Evolutionary conservation across 1,140 invertebrate species (phyloP), one percentile per base, ranked within the genome.

Genomic region (Leucophenga varia): DNA sequence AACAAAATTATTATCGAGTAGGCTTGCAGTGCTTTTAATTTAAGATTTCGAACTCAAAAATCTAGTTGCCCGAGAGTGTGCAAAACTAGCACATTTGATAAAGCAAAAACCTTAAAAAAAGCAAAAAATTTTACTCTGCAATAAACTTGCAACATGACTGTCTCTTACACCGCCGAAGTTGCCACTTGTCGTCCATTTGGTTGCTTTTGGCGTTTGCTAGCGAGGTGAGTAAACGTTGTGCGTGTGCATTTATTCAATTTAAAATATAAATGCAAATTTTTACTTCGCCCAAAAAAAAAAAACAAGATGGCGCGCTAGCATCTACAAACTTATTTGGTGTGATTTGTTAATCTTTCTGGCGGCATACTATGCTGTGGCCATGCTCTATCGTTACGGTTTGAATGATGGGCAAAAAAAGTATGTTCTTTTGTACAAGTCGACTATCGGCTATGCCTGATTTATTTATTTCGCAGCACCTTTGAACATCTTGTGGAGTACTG

Each of bases 281-380:
- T 79, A 81, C 80, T 77, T 41, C 0, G n/a, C 2, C 9, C n/a
- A n/a, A n/a, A n/a, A n/a, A n/a, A 21, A 38, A 38, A 91, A 89
- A 40, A 3, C 39, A 67, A 91, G 91, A 84, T 98, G 95, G 95
- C 83, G 87, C 58, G 95, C 93, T 31, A 97, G 93, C 63, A 91
- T 97, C 42, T 97, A 97, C 82, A 97, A 98, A 80, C 79, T 97
- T 58, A 87, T 98, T 46, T 97, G 92, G 89, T 81, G 90, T 50
- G 95, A 98, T 78, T 81, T 96, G 16, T 61, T 93, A 50, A 84
- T 88, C 8, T 97, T 94, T 74, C 77, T 92, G 59, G 64, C 82
- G 41, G 65, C 88, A 38, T 98, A 95, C 79, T 91, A 90, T 72
- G 64, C 81, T 41, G 85, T 97, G 55, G 93, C 91, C 72, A 77